Evolutionary conservation across 2,888 invertebrate genomes (phyloP), one percentile per base, ranked within the genome.

Genomic region (Ectemnius continuus): DNA sequence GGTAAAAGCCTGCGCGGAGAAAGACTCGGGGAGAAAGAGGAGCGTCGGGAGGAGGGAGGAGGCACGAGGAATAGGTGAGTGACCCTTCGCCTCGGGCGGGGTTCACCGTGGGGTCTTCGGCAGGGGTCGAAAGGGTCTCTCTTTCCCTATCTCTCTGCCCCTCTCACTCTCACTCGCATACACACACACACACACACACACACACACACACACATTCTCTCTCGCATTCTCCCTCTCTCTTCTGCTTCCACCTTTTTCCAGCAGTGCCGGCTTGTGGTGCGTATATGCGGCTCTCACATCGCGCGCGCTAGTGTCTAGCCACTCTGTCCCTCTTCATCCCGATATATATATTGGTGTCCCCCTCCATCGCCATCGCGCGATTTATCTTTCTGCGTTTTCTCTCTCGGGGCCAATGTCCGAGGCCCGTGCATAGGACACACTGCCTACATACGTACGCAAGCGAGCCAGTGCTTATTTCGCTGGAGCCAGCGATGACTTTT

Each of bases 1-100:
- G 83, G 83, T 79, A 83, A 83, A 80, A 81, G 78, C 76, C 78
- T 67, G 79, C 74, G 68, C 67, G 67, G 75, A 73, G 75, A 76
- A 78, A 77, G 78, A 52, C n/a, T 16, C 52, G n/a, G 52, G 16
- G 52, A 16, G 16, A 16, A 52, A 52, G 52, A 52, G 52, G 52
- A 5, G 52, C n/a, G n/a, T 14, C 47, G 47, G 13, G 13, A 16
- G 16, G 52, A 52, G 16, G 16, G 52, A 52, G 52, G 52, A 52
- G 52, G 52, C 8, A 16, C 14, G 52, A 76, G 79, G 83, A 84
- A 86, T 84, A 87, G 88, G 87, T 87, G 87, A 88, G 86, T 85
- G 88, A 87, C 85, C 87, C 83, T 65, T 84, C 80, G 87, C 87
- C 85, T 85, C 85, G 86, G 87, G 87, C 82, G 86, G 86, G 84